Conservation (phyloP, 2,113 vertebrate genomes). For the Tachuris rubrigastra region DNA sequence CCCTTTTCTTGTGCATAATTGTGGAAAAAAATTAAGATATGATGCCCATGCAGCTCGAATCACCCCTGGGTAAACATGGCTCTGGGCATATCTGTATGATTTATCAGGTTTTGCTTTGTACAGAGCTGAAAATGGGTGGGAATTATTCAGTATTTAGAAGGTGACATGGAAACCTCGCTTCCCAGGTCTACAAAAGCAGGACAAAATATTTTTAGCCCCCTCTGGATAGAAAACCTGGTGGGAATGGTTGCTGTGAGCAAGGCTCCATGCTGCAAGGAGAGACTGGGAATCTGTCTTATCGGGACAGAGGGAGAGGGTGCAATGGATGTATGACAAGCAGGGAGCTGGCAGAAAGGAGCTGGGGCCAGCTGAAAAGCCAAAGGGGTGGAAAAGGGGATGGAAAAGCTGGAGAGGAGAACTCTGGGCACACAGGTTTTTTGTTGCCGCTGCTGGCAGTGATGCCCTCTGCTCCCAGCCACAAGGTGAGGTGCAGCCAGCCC, state of each 20-base stretch:
- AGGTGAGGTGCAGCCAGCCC: background rate
- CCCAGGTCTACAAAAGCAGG: background rate
- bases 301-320: background rate
- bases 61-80: background rate
- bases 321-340: background rate
- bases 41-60: background rate
- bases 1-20: background rate
- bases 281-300: fast-evolving
- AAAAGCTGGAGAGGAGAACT: background rate
- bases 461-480: background rate
- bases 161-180: background rate
- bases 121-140: background rate
- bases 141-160: background rate
- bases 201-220: background rate
- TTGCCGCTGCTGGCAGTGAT: background rate
- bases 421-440: background rate
- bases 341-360: no score
- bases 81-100: background rate
- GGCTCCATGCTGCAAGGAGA: background rate
- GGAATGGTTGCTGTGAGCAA: background rate
- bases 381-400: background rate
- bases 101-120: background rate
- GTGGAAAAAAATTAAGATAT: background rate
- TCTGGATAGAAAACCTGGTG: background rate
- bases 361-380: background rate